Conservation (phyloP, 1,140 invertebrate genomes). For the Macrosteles quadrilineatus region DNA sequence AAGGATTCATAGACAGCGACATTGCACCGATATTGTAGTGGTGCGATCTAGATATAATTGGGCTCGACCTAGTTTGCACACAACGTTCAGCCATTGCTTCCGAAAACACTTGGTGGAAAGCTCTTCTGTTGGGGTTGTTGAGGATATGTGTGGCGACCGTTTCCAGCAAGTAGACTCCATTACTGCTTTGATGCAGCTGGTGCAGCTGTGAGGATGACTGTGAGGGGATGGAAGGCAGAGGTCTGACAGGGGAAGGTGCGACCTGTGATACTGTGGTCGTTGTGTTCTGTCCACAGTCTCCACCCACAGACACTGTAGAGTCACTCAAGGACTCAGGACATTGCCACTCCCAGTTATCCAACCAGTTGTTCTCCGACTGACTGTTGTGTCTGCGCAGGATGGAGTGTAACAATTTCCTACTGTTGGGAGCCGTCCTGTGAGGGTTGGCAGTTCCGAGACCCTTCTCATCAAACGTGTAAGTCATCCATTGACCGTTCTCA, state of each 20-base stretch:
- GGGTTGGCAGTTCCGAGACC: constrained; percentile 48
- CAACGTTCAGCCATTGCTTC: not conserved
- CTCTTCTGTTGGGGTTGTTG: constrained; percentile 22
- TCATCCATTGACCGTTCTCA: constrained; percentile 70
- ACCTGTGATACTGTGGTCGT: not conserved
- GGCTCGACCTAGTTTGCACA: not conserved
- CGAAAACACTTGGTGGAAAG: constrained; percentile 19
- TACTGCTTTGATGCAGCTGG: constrained; percentile 32
- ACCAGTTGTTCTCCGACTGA: constrained; percentile 48
- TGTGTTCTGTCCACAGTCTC: constrained; percentile 53
- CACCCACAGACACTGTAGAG: constrained; percentile 59
- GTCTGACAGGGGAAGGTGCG: constrained; percentile 27
- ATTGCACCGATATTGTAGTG: constrained; percentile 1
- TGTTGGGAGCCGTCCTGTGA: constrained; percentile 30
- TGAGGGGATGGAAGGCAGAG: constrained; percentile 30
- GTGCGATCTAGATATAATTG: not conserved
- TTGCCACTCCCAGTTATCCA: constrained; percentile 48
- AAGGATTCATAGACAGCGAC: constrained; percentile 14
- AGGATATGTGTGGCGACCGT: constrained; percentile 25
- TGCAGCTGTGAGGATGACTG: constrained; percentile 31
- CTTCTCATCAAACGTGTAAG: constrained; percentile 86
- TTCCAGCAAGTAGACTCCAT: constrained; percentile 35
- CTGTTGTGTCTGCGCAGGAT: constrained; percentile 49
- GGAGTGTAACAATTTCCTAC: constrained; percentile 39
- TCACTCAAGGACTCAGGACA: constrained; percentile 53